Percentiles rank a stretch among this genome's conserved stretches.
phyloP scores from a whole-genome alignment of 2,888 invertebrate species.

The Dolichomitus sp. region DNA sequence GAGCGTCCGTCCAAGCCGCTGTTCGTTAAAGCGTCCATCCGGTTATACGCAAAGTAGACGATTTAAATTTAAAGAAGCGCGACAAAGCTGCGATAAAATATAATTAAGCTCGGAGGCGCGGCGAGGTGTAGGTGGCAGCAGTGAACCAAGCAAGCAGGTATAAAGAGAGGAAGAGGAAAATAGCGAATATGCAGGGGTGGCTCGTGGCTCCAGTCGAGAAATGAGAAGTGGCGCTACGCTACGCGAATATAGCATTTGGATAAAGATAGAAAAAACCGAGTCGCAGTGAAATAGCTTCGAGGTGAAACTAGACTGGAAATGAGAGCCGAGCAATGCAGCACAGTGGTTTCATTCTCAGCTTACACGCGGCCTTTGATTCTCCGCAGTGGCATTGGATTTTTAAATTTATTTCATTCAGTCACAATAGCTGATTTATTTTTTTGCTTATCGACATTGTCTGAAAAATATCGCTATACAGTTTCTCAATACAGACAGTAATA shows the following conservation, averaged over 20 bases:
- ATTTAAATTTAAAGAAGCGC: conserved; percentile 83
- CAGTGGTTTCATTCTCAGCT: neutral
- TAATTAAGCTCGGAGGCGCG: conserved; percentile 79
- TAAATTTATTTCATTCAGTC: neutral
- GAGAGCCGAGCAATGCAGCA: conserved; percentile 26
- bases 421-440: no score
- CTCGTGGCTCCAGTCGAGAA: conserved; percentile 52
- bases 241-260: conserved; percentile 33
- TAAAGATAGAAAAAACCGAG: conserved; percentile 33
- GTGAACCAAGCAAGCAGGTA: conserved; percentile 41
- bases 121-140: conserved; percentile 48
- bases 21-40: conserved; percentile 67
- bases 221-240: conserved; percentile 46
- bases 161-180: conserved; percentile 46
- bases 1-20: conserved; percentile 45
- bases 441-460: no score
- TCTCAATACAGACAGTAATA: no score
- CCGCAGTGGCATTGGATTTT: neutral
- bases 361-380: neutral
- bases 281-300: conserved; percentile 33
- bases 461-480: no score
- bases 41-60: conserved; percentile 71
- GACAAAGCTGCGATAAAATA: conserved; percentile 82
- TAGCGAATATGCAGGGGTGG: conserved; percentile 44
- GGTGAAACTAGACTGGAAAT: conserved; percentile 39